Conservation (phyloP, 2,888 invertebrate species). For the Agrochola litura region DNA sequence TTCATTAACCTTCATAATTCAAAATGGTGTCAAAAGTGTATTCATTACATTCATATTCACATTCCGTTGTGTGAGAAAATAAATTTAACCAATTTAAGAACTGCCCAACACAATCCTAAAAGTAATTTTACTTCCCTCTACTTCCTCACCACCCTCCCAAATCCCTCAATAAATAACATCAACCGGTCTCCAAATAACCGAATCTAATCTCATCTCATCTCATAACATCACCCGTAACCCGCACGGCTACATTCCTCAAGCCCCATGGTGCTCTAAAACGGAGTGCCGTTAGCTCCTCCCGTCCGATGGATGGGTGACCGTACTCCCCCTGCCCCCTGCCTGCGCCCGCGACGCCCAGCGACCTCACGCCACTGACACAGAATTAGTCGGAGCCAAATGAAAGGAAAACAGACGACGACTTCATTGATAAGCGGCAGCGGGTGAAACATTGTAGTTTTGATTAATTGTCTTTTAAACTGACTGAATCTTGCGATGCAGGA, state of each 20-base stretch:
- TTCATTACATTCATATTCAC: not conserved
- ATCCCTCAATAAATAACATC: constrained; percentile 19
- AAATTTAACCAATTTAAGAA: too few relatives aligned
- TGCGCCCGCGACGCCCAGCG: constrained; percentile 57
- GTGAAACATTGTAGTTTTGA: not conserved
- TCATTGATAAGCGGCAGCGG: constrained; percentile 64
- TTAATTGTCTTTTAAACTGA: not conserved
- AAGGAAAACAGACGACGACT: constrained; percentile 78
- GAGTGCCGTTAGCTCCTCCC: constrained; percentile 68
- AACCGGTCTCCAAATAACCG: constrained; percentile 18
- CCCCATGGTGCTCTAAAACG: constrained; percentile 66
- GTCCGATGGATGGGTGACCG: constrained; percentile 63
- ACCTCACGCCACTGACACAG: constrained; percentile 75
- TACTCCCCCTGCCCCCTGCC: constrained; percentile 28
- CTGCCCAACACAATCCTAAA: not conserved
- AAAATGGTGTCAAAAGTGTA: not conserved
- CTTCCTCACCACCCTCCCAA: not conserved
- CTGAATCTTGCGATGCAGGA: too few relatives aligned
- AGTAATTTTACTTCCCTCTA: not conserved
- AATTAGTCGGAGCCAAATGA: constrained; percentile 76
- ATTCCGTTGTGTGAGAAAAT: not conserved
- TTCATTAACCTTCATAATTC: not conserved
- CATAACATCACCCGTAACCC: constrained; percentile 47
- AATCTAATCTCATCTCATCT: constrained; percentile 47
- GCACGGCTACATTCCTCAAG: constrained; percentile 71